Percentiles rank a stretch among this genome's conserved stretches.
Evolutionary conservation across 2,797 vertebrate genomes (phyloP).

Genomic region (Amphiprion clarkii): DNA sequence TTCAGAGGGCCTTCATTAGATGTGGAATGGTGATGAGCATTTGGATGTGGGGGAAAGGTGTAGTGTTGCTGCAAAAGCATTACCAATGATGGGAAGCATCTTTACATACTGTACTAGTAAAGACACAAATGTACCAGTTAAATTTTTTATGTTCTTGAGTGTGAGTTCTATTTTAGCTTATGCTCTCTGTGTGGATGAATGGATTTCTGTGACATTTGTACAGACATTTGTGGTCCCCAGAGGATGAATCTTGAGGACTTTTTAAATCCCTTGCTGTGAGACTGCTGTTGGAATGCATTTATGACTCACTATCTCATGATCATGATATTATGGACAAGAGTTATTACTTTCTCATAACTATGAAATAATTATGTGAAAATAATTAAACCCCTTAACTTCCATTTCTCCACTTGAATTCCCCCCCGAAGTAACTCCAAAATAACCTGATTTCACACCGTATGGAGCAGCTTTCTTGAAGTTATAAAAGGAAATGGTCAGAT

Average conservation of each 20-base stretch:
- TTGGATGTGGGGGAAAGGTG: conserved; percentile 14
- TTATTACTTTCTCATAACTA: neutral
- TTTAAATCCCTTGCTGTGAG: conserved; percentile 1
- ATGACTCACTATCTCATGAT: neutral
- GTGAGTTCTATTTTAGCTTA: conserved; percentile 5
- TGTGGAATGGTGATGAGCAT: neutral
- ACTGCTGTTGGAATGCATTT: conserved; percentile 2
- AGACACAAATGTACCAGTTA: too few species aligned
- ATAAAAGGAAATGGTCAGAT: neutral
- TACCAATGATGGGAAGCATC: neutral
- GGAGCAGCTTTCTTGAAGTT: neutral
- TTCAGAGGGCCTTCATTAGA: conserved; percentile 9
- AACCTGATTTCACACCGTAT: neutral
- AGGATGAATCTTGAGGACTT: neutral
- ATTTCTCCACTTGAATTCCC: neutral
- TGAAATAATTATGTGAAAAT: neutral
- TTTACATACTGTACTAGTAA: conserved; percentile 14
- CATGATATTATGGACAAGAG: neutral
- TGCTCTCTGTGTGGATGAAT: neutral
- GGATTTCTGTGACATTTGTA: conserved; percentile 14
- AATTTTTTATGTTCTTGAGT: neutral
- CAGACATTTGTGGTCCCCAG: conserved; percentile 6
- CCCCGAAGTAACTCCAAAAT: neutral
- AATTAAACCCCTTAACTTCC: neutral
- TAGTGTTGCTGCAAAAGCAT: neutral